Evolutionary conservation across 2,113 vertebrate genomes (phyloP).

Genomic region (Dipodomys stephensi): DNA sequence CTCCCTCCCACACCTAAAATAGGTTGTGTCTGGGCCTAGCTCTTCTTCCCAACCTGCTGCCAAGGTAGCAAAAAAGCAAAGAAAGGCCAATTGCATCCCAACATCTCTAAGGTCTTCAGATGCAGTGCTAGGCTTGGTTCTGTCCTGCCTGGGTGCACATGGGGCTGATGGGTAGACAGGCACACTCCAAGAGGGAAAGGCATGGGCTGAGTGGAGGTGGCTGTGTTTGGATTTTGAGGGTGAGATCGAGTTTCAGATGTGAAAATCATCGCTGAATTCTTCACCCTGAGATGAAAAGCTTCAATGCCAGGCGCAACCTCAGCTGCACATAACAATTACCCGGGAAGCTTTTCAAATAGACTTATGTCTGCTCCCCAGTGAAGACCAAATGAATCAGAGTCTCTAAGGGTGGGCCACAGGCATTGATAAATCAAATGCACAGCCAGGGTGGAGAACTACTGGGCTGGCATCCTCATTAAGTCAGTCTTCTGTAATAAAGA

Average conservation of each 20-base stretch:
- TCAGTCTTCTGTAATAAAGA: conserved; percentile 39
- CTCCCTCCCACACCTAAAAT: conserved; percentile 4
- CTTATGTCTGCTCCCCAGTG: neutral
- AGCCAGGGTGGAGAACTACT: neutral
- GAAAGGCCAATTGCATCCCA: neutral
- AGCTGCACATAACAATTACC: neutral
- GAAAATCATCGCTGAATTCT: conserved; percentile 33
- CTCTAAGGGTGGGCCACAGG: neutral
- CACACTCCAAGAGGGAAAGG: too few species aligned
- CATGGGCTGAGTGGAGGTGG: neutral
- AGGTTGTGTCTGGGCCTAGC: neutral
- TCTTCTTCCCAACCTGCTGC: neutral
- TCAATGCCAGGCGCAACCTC: neutral
- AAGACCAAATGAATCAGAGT: neutral
- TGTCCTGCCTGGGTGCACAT: too few species aligned
- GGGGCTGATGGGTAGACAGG: too few species aligned
- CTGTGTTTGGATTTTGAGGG: conserved; percentile 4
- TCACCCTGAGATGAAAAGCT: conserved; percentile 9
- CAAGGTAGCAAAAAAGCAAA: neutral
- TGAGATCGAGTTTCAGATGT: conserved; percentile 3
- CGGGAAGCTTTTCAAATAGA: neutral
- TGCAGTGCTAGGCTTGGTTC: too few species aligned
- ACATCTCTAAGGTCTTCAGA: neutral
- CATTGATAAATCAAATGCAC: neutral
- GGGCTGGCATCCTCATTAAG: conserved; percentile 1